Evolutionary conservation across 2,888 invertebrate genomes (phyloP), one percentile per base, ranked within the genome.

Genomic region (Tanytarsus gracilentus): DNA sequence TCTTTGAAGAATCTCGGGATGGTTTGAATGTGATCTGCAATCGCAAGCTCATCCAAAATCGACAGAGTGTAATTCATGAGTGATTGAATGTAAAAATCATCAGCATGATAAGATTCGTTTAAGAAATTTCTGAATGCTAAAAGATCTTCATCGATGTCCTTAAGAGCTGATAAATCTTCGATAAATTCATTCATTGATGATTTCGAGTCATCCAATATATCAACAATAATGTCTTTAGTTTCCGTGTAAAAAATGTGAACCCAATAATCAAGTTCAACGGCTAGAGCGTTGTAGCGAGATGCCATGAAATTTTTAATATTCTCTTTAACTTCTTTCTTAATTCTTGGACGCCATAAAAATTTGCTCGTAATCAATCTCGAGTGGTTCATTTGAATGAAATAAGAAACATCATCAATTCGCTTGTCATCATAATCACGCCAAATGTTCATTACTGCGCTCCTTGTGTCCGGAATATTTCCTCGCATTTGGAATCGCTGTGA

Each of bases 341-440:
- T 80, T 64, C 85, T 81, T 0, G 89, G 88, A 21, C 89, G 78
- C 91, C 91, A 92, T 62, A 80, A 77, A 21, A 90, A 74, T n/a
- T 81, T 82, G 62, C 89, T 88, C 1, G 88, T 88, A 11, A 92
- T 76, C 1, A 91, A 76, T 33, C 89, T 78, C 0, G 91, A 91
- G 69, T 91, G 90, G 73, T 92, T 92, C 65, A 92, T 79, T 25
- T 85, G 81, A 49, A 90, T 75, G 70, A 86, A 89, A 21, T 88
- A 89, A 3, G 84, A 80, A 21, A 90, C 74, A 71, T 91, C 91
- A 3, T 85, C 82, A 40, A 89, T 81, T 2, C 80, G 78, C 65
- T 87, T 82, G 70, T 89, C 88, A 64, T 89, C 88, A 67, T 85
- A 90, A 66, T 88, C 83, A 36, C 90, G 78, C 88, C 89, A 90